A percentile compares a stretch with the other conserved stretches of the same genome.
Evolutionary conservation across 2,797 vertebrate species (phyloP).

Genomic region (Crypturellus tataupa): DNA sequence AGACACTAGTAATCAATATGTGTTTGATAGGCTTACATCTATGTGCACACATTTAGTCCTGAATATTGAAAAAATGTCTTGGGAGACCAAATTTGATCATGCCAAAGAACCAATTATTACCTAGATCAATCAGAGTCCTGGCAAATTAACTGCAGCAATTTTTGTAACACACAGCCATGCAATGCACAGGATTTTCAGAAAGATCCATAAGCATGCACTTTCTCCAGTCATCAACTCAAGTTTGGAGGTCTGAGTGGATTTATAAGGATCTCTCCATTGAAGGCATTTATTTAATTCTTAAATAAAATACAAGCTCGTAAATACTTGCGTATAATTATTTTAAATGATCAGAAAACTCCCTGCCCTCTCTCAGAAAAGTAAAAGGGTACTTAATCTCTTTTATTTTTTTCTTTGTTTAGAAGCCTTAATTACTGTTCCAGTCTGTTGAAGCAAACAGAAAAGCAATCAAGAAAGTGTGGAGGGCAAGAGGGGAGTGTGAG

Average conservation of each 20-base stretch:
- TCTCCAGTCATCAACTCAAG: background rate
- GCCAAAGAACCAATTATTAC: background rate
- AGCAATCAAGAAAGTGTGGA: background rate
- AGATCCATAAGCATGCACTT: background rate
- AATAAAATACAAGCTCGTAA: background rate
- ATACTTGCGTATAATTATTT: background rate
- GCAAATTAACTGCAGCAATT: background rate
- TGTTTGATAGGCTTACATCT: background rate
- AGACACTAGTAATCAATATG: background rate
- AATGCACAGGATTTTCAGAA: background rate
- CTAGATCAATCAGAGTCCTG: background rate
- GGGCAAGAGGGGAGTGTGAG: background rate
- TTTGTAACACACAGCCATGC: background rate
- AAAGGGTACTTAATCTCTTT: background rate
- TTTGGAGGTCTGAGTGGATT: background rate
- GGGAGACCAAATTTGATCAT: background rate
- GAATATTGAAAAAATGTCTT: background rate
- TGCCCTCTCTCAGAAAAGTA: background rate
- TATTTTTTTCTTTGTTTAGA: accelerated
- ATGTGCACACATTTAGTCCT: background rate
- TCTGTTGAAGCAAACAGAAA: background rate
- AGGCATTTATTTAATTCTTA: background rate
- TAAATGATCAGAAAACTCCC: background rate
- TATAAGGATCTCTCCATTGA: background rate
- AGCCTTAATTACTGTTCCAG: accelerated